Evolutionary conservation across 1,140 invertebrate species (phyloP).

Genomic region (Liolophura sinensis): DNA sequence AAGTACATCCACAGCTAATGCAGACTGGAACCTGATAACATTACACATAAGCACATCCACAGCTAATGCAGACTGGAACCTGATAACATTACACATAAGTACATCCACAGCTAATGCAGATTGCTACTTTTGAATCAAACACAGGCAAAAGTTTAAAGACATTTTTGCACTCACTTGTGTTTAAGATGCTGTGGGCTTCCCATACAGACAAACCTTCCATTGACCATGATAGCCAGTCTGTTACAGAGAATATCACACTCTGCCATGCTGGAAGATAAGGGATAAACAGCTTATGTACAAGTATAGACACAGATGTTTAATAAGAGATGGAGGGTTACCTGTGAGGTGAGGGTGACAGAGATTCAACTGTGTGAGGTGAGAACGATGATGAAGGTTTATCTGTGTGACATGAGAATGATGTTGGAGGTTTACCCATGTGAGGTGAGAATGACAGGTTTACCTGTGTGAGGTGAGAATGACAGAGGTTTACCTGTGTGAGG

Average conservation of each 20-base stretch:
- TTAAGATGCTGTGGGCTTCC: constrained; percentile 61
- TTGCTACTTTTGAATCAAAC: background rate
- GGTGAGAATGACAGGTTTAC: too few relatives aligned
- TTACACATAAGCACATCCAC: too few relatives aligned
- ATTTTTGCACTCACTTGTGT: constrained; percentile 46
- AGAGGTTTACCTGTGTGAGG: too few relatives aligned
- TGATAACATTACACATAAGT: too few relatives aligned
- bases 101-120: too few relatives aligned
- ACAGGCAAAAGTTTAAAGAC: background rate
- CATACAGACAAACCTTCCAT: constrained; percentile 60
- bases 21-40: too few relatives aligned
- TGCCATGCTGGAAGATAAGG: constrained; percentile 54
- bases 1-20: too few relatives aligned
- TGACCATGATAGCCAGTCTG: constrained; percentile 61
- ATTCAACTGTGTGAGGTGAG: background rate
- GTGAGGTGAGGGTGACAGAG: constrained; percentile 3
- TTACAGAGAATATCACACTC: constrained; percentile 62
- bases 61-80: too few relatives aligned
- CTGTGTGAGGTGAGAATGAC: too few relatives aligned
- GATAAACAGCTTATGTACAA: constrained; percentile 6
- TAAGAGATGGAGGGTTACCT: constrained; percentile 9
- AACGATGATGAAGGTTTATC: too few relatives aligned
- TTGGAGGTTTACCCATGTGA: background rate
- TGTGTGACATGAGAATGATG: background rate
- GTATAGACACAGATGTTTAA: background rate